Conservation (phyloP, 2,113 vertebrate species). For the Lycaon pictus region DNA sequence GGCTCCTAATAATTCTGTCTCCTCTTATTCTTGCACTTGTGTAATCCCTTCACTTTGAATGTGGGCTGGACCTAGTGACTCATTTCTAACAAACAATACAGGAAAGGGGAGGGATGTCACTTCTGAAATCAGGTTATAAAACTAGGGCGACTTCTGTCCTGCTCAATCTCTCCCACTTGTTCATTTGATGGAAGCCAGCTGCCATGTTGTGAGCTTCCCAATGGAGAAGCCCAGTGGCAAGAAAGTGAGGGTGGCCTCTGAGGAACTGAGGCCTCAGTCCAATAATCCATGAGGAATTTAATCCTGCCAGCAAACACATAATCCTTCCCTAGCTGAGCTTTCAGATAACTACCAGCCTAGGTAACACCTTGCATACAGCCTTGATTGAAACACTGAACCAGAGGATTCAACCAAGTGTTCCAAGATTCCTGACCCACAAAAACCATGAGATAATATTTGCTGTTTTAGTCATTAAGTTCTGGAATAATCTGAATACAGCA, state of each 20-base stretch:
- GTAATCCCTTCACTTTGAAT: neutral
- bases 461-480: neutral
- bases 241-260: neutral
- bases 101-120: neutral
- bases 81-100: neutral
- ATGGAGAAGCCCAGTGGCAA: neutral
- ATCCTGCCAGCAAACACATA: neutral
- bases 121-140: slow-evolving; percentile 38
- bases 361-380: neutral
- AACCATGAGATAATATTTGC: neutral
- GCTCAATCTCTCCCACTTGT: neutral
- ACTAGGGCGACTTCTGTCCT: neutral
- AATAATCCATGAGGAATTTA: neutral
- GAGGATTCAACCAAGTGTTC: neutral
- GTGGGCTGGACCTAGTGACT: neutral
- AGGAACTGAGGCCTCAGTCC: neutral
- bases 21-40: neutral
- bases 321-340: neutral
- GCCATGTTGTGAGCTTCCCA: neutral
- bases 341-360: neutral
- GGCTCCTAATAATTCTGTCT: neutral
- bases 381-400: neutral
- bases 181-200: neutral
- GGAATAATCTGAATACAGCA: neutral
- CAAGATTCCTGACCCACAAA: neutral